These are phyloP conservation scores for Pelmatolapia mariae DNA, from an alignment of 2,113 vertebrate species.

Conservation along the genomic window DNA sequence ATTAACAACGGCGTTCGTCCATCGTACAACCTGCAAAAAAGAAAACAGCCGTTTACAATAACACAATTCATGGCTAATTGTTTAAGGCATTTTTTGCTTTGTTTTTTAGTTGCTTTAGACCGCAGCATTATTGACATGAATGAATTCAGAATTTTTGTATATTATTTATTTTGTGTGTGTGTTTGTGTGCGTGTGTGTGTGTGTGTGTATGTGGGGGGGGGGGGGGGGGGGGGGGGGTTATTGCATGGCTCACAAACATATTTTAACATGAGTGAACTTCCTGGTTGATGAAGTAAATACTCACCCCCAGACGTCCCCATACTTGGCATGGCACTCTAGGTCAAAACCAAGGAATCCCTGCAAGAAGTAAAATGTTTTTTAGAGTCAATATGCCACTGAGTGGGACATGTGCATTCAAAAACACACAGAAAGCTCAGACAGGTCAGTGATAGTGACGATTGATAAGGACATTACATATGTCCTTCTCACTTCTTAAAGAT, in stretches of 20 bases:
- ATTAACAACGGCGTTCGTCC: slow-evolving; percentile 65
- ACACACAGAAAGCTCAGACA: neutral
- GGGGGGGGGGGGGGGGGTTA: fast-evolving
- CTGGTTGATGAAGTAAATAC: neutral
- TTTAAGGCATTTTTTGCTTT: neutral
- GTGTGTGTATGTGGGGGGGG: too few relatives aligned
- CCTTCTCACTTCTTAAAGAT: neutral
- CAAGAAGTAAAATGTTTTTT: neutral
- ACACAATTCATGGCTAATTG: neutral
- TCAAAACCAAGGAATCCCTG: slow-evolving; percentile 73
- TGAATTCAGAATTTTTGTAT: neutral
- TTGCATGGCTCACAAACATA: neutral
- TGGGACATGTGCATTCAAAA: neutral
- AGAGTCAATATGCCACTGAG: neutral
- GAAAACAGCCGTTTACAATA: neutral
- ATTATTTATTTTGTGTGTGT: neutral
- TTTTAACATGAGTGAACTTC: neutral
- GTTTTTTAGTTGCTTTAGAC: neutral
- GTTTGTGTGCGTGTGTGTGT: too few relatives aligned
- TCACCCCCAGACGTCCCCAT: slow-evolving; percentile 81
- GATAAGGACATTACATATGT: neutral
- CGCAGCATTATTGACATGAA: neutral
- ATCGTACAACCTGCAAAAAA: slow-evolving; percentile 66
- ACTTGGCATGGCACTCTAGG: slow-evolving; percentile 70
- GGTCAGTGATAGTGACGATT: neutral